Base-by-base conservation (phyloP, 2,113 vertebrate genomes). In the Haemorhous mexicanus region DNA sequence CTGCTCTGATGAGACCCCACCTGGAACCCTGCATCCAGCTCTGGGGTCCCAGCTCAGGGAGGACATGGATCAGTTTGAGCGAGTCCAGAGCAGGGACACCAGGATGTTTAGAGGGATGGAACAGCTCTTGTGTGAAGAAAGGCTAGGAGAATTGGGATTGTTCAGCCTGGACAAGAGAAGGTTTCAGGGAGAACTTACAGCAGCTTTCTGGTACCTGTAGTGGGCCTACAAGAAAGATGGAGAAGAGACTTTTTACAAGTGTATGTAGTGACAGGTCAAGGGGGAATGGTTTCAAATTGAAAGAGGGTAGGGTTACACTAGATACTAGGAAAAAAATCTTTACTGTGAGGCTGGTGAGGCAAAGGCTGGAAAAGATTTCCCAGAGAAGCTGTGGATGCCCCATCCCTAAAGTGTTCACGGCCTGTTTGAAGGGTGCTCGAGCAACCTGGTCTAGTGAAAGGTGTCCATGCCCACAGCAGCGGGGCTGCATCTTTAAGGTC, bases 1-100 rank as follows among this genome's bases (percentile, higher is more conserved):
- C 61, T 46, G 18, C 23, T 50, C 53, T 67, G 22, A 0, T 23
- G 52, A 46, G 46, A 76, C 2, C 9, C 46, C 26, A 41, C 17
- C 47, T 55, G 63, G 1, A 89, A 1, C 0, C 1, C n/a, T 83
- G 41, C 30, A 33, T 4, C 53, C 62, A 76, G 62, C 35, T 23
- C 55, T 43, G 18, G 41, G 41, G 17, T 4, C 5, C 15, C 47
- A 43, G 41, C 14, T 63, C 26, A 70, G 56, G 10, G 41, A 33
- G 17, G 30, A 49, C 26, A 49, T 2, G 7, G 35, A 56, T 1
- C 56, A 49, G 12, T 0, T 1, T 5, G n/a, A 63, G 2, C 0
- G 0, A 62, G 10, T 16, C 33, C 37, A 46, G 9, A 6, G 23
- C 13, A 59, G 10, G 2, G 26, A 1, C 35, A 63, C 3, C 8